Evolutionary conservation across 2,888 invertebrate genomes (phyloP).

Genomic region (Cheilosia vernalis): DNA sequence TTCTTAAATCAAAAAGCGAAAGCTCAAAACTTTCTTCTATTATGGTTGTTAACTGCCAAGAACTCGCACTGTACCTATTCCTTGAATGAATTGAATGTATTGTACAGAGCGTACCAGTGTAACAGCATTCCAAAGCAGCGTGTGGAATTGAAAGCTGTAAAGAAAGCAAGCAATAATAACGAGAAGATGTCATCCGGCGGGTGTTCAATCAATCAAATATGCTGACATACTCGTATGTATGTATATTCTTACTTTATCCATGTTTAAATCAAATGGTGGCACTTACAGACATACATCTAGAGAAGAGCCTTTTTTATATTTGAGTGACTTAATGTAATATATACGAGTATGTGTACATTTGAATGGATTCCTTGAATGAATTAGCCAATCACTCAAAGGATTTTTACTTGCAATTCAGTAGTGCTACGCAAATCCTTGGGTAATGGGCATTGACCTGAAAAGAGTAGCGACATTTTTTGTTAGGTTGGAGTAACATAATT

Average conservation of each 20-base stretch:
- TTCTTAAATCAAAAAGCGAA: slow-evolving; percentile 40
- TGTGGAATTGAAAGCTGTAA: slow-evolving; percentile 9
- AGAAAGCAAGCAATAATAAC: slow-evolving; percentile 23
- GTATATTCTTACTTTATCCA: background rate
- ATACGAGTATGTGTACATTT: too few species aligned
- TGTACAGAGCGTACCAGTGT: background rate
- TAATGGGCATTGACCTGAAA: too few species aligned
- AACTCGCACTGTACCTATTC: background rate
- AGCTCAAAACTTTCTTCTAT: slow-evolving; percentile 42
- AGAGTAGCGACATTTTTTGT: too few species aligned
- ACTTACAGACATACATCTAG: background rate
- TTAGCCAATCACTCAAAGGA: slow-evolving; percentile 19
- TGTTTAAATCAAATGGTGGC: slow-evolving; percentile 22
- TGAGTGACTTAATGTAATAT: background rate
- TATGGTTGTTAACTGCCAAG: slow-evolving; percentile 41
- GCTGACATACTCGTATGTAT: background rate
- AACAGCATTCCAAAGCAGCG: background rate
- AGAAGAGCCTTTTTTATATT: background rate
- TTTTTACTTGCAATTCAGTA: slow-evolving; percentile 1
- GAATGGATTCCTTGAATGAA: slow-evolving; percentile 15
- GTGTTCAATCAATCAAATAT: slow-evolving; percentile 43
- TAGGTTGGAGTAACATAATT: too few species aligned
- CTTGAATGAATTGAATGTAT: background rate
- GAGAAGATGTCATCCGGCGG: slow-evolving; percentile 29
- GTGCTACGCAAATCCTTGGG: background rate